phyloP scores from a whole-genome alignment of 2,113 vertebrate species.

The Burhinus bistriatus region DNA sequence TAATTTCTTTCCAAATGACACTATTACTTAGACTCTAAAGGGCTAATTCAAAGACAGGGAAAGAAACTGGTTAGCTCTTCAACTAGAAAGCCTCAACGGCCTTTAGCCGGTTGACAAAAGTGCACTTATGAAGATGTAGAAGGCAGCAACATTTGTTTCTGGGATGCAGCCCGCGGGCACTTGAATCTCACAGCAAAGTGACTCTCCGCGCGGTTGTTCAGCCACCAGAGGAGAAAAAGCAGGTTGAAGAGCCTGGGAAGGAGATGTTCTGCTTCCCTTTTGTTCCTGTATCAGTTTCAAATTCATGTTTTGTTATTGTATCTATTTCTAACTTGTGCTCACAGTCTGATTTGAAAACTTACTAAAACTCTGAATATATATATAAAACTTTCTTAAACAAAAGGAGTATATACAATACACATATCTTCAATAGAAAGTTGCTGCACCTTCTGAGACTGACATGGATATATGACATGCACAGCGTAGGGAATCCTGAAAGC shows the following conservation, averaged over 20 bases:
- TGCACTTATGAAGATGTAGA: not conserved
- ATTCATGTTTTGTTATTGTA: not conserved
- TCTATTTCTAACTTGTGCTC: not conserved
- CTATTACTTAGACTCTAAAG: not conserved
- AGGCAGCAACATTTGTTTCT: not conserved
- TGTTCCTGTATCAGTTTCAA: not conserved
- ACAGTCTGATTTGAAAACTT: not conserved
- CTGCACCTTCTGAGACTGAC: not conserved
- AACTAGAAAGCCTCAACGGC: not conserved
- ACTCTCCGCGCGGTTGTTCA: fast-evolving
- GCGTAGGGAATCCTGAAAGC: not conserved
- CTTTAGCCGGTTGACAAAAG: not conserved
- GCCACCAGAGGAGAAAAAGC: not conserved
- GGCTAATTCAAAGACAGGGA: not conserved
- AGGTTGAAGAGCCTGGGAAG: not conserved
- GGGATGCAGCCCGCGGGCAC: fast-evolving
- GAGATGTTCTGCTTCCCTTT: not conserved
- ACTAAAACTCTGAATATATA: not conserved
- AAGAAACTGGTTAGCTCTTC: not conserved
- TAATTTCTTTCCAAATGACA: not conserved
- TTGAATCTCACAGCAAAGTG: not conserved
- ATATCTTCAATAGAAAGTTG: not conserved
- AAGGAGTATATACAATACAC: not conserved
- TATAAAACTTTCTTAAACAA: not conserved
- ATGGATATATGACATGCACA: not conserved